Base-by-base conservation (phyloP, 2,113 vertebrate species). In the Silurus meridionalis region DNA sequence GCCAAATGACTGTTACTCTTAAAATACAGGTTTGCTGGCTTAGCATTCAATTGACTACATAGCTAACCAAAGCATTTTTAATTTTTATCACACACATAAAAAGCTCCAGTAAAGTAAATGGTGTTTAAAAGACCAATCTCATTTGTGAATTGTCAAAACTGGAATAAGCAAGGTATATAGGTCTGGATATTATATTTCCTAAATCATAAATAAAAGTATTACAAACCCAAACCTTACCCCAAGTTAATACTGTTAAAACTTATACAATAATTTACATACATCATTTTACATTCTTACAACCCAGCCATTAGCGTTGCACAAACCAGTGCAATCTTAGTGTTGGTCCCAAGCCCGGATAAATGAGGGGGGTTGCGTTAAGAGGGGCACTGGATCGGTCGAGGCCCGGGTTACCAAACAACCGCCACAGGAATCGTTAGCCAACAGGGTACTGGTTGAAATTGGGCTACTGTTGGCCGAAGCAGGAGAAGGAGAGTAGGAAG, bases 1-100 rank as follows among this genome's bases (percentile, higher is more conserved):
- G 79, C 58, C 58, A 58, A 63, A 80, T 64, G n/a, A 19, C 50
- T 83, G 72, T 87, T 83, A 78, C 60, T 79, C 55, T 83, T 0
- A 67, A 66, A 79, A 85, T 66, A 78, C 83, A 87, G 28, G 72
- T 79, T 58, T 67, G 63, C 23, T 48, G 37, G 7, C 66, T 71
- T 71, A 69, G 80, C 74, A 75, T 53, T 57, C 74, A 67, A 25
- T 84, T 52, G 50, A 9, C 48, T 63, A 19, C 72, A 55, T 78
- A 66, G 21, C 15, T 25, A 46, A 11, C 15, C 23, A 66, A 77
- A 79, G 23, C n/a, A 11, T 13, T n/a, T 21, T 9, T 53, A 13
- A 1, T 48, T 57, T 55, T 64, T 37, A n/a, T 53, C 48, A 57
- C 17, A 21, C 46, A 64, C 8, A 37, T 50, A 52, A 72, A 60